phyloP scores from a whole-genome alignment of 2,888 invertebrate genomes.

The Drosophila macrospina region DNA sequence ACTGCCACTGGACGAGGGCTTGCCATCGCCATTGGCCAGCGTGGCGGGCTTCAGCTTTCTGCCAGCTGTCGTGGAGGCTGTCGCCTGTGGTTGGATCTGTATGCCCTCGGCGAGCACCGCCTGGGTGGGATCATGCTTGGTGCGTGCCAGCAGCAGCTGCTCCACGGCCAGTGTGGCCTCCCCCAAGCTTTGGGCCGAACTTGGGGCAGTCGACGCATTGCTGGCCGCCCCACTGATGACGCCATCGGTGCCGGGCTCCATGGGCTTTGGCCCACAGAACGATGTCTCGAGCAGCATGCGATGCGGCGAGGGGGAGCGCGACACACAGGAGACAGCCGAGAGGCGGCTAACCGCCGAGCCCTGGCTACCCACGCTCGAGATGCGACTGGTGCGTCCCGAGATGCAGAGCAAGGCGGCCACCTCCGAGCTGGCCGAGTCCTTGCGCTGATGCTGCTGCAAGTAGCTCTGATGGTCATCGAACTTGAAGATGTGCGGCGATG shows the following conservation, averaged over 20 bases:
- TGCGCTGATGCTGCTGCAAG: constrained; percentile 88
- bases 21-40: constrained; percentile 74
- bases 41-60: constrained; percentile 60
- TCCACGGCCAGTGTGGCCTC: constrained; percentile 82
- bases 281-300: constrained; percentile 95
- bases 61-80: constrained; percentile 34
- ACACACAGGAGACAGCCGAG: constrained; percentile 87
- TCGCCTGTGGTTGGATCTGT: constrained; percentile 83
- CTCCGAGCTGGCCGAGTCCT: constrained; percentile 92
- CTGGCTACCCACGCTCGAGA: constrained; percentile 93
- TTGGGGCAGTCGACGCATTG: constrained; percentile 61
- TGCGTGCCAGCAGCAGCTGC: constrained; percentile 87
- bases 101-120: constrained; percentile 89
- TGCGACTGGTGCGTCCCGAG: constrained; percentile 92
- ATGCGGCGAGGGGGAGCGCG: constrained; percentile 95
- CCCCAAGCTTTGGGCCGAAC: constrained; percentile 61
- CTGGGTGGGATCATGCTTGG: constrained; percentile 88
- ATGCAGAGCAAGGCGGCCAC: constrained; percentile 90
- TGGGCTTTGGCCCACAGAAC: constrained; percentile 94
- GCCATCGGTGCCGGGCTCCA: constrained; percentile 86
- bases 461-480: constrained; percentile 85
- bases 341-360: constrained; percentile 88
- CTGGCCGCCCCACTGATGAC: constrained; percentile 41
- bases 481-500: constrained; percentile 85
- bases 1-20: background rate